These are phyloP conservation scores for Linnaemya tessellans DNA, from an alignment of 2,888 invertebrate genomes.

Conservation along the genomic window DNA sequence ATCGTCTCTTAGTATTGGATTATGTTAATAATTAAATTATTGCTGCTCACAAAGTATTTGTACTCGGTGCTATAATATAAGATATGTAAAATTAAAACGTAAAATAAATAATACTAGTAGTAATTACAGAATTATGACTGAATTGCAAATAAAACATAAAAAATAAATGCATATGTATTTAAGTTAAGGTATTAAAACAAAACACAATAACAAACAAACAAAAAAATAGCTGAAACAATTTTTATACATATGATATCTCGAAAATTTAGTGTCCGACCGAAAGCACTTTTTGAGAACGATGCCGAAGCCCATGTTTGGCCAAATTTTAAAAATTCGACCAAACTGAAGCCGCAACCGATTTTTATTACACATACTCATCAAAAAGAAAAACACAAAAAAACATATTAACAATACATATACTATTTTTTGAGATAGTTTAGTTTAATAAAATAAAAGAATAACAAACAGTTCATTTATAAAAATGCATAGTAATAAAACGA, in stretches of 20 bases:
- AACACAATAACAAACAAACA: slow-evolving; percentile 18
- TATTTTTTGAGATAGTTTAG: too few relatives aligned
- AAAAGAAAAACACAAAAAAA: too few relatives aligned
- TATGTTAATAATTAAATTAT: slow-evolving; percentile 74
- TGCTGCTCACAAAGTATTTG: slow-evolving; percentile 80
- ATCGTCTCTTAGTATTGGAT: slow-evolving; percentile 62
- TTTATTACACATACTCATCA: too few relatives aligned
- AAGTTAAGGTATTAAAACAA: slow-evolving; percentile 58
- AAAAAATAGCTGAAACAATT: slow-evolving; percentile 41
- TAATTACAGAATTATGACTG: slow-evolving; percentile 66
- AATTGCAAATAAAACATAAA: slow-evolving; percentile 56
- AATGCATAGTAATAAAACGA: too few relatives aligned
- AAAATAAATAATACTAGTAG: slow-evolving; percentile 63
- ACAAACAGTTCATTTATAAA: too few relatives aligned
- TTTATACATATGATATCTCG: slow-evolving; percentile 28
- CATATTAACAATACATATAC: too few relatives aligned
- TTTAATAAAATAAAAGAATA: too few relatives aligned
- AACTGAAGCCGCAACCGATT: too few relatives aligned
- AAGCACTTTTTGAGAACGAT: background rate
- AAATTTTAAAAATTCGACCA: background rate
- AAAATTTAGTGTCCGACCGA: slow-evolving; percentile 16
- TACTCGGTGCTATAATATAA: slow-evolving; percentile 83
- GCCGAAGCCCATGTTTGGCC: background rate
- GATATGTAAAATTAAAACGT: slow-evolving; percentile 68
- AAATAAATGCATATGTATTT: slow-evolving; percentile 52